phyloP scores from a whole-genome alignment of 2,888 invertebrate species.

The Ommatoiulus sabulosus region DNA sequence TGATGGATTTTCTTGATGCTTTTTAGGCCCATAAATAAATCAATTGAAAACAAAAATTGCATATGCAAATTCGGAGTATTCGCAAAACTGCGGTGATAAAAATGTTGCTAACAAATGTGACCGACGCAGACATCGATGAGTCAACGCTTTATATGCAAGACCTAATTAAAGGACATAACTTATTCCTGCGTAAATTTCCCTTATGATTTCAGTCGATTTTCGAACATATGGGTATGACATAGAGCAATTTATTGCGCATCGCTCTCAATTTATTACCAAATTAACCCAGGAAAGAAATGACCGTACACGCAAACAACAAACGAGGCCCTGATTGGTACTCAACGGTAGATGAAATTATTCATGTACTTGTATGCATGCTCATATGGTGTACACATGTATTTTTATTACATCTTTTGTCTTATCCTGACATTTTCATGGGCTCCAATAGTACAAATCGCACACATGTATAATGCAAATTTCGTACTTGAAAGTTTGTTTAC shows the following conservation, averaged over 20 bases:
- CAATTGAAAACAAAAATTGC: background rate
- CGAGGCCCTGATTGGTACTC: background rate
- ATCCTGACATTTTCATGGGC: no score
- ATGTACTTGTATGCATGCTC: no score
- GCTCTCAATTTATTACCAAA: background rate
- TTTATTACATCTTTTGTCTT: no score
- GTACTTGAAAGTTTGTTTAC: background rate
- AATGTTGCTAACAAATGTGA: background rate
- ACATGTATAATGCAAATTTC: background rate
- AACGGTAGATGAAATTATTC: background rate
- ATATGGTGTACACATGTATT: no score
- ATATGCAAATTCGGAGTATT: background rate
- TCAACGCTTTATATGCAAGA: background rate
- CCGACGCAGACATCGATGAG: background rate
- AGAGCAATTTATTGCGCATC: background rate
- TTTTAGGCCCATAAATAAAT: background rate
- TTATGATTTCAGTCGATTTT: constrained; percentile 7
- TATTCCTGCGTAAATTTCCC: background rate
- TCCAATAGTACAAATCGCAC: no score
- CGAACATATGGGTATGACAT: constrained; percentile 4
- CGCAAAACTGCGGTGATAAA: background rate
- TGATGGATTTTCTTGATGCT: background rate
- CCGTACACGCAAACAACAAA: background rate
- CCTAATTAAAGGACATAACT: background rate
- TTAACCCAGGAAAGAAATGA: background rate